Evolutionary conservation across 1,140 invertebrate genomes (phyloP).

Genomic region (Medauroidea extradentata): DNA sequence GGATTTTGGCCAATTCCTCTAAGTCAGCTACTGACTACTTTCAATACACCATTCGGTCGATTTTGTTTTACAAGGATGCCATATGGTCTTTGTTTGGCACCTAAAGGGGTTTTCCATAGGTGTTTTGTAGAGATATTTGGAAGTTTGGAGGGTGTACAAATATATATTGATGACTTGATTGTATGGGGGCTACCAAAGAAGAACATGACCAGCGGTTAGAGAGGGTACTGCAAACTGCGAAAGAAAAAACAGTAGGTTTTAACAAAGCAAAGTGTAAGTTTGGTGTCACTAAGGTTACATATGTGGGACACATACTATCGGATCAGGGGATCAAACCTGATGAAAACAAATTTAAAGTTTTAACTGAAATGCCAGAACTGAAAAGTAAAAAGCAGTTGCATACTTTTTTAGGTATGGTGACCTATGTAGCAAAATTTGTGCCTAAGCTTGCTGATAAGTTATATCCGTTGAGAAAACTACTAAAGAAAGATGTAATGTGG

Average conservation of each 20-base stretch:
- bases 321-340: constrained; percentile 25
- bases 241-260: constrained; percentile 28
- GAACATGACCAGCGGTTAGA: constrained; percentile 31
- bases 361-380: constrained; percentile 31
- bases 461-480: constrained; percentile 23
- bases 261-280: constrained; percentile 33
- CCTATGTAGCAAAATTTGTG: constrained; percentile 34
- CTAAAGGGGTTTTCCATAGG: too few species aligned
- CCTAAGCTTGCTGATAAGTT: constrained; percentile 29
- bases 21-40: too few species aligned
- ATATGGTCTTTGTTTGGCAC: too few species aligned
- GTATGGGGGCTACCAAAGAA: constrained; percentile 23
- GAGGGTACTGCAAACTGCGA: constrained; percentile 31
- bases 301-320: constrained; percentile 29
- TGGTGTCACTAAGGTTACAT: constrained; percentile 27
- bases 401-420: constrained; percentile 33
- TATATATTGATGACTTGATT: constrained; percentile 29
- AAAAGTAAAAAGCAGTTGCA: constrained; percentile 15
- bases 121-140: too few species aligned
- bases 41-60: too few species aligned
- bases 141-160: too few species aligned
- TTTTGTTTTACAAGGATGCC: too few species aligned
- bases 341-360: constrained; percentile 36
- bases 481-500: constrained; percentile 26
- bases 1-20: too few species aligned